phyloP scores from a whole-genome alignment of 2,888 invertebrate species.

The Spialia ferax region DNA sequence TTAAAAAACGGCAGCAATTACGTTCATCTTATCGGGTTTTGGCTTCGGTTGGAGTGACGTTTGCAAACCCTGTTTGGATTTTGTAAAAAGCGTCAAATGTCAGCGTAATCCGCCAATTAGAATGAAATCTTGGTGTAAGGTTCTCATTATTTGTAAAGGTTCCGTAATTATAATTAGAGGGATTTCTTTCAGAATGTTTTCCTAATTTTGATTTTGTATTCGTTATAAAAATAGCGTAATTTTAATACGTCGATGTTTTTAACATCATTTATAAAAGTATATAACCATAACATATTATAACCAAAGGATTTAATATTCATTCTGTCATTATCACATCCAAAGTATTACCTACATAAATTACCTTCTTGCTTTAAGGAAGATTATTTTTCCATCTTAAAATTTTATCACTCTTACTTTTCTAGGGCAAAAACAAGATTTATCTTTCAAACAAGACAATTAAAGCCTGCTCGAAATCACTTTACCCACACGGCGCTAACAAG shows the following conservation, averaged over 20 bases:
- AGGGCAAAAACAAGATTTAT: constrained; percentile 1
- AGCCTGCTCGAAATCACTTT: constrained; percentile 52
- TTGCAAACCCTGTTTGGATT: constrained; percentile 62
- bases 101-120: constrained; percentile 77
- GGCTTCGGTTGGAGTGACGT: constrained; percentile 60
- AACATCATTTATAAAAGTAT: too few species aligned
- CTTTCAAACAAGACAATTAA: constrained; percentile 59
- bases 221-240: too few species aligned
- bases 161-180: constrained; percentile 12
- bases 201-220: not conserved
- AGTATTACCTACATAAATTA: too few species aligned
- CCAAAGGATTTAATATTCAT: too few species aligned
- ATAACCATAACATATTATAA: too few species aligned
- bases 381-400: not conserved
- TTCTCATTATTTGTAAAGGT: constrained; percentile 18
- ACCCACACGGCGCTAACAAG: constrained; percentile 48
- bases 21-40: constrained; percentile 68
- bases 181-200: not conserved
- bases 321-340: too few species aligned
- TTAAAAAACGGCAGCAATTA: constrained; percentile 84
- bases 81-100: constrained; percentile 69
- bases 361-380: too few species aligned
- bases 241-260: too few species aligned
- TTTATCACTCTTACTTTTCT: not conserved
- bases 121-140: constrained; percentile 55